These are phyloP conservation scores for Eupithecia subumbrata DNA, from an alignment of 2,888 invertebrate species.

Conservation along the genomic window DNA sequence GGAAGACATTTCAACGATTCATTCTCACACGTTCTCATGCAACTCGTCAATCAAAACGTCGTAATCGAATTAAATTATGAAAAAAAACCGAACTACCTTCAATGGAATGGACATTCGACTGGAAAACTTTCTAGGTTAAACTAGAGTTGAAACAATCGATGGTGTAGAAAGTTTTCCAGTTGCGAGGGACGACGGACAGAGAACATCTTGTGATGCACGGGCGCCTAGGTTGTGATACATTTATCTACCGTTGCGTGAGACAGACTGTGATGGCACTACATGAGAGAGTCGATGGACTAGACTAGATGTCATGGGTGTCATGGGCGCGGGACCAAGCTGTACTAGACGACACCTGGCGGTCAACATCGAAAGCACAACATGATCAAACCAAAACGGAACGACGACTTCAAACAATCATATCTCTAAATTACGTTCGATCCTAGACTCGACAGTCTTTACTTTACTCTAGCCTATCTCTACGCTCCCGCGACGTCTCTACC, in stretches of 20 bases:
- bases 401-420: slow-evolving; percentile 68
- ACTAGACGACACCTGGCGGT: slow-evolving; percentile 73
- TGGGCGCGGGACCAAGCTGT: slow-evolving; percentile 72
- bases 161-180: slow-evolving; percentile 80
- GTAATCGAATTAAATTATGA: slow-evolving; percentile 60
- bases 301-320: slow-evolving; percentile 64
- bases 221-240: slow-evolving; percentile 84
- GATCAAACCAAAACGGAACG: slow-evolving; percentile 69
- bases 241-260: slow-evolving; percentile 80
- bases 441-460: slow-evolving; percentile 81
- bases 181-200: slow-evolving; percentile 57
- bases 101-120: slow-evolving; percentile 57
- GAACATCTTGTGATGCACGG: slow-evolving; percentile 71
- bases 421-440: slow-evolving; percentile 75
- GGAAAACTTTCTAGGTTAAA: slow-evolving; percentile 79
- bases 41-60: slow-evolving; percentile 46
- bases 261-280: slow-evolving; percentile 74
- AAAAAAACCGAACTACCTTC: slow-evolving; percentile 62
- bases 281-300: slow-evolving; percentile 73
- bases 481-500: slow-evolving; percentile 73
- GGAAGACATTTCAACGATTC: slow-evolving; percentile 76
- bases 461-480: slow-evolving; percentile 76
- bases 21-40: slow-evolving; percentile 56
- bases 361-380: slow-evolving; percentile 82
- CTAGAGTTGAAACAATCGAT: slow-evolving; percentile 63